Conservation (phyloP, 2,113 vertebrate genomes). For the Heptranchias perlo region DNA sequence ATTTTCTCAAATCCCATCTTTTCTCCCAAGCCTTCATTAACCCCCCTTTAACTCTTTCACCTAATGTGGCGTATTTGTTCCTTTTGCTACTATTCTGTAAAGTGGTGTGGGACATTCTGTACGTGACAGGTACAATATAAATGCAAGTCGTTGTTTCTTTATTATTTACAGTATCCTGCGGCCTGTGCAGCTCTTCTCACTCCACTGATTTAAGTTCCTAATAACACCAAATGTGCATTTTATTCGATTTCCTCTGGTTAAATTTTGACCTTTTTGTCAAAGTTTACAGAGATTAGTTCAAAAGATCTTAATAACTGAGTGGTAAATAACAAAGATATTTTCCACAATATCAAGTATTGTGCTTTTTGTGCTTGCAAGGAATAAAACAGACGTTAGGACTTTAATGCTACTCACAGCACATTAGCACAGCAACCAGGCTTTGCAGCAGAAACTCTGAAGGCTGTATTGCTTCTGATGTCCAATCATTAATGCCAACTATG, state of each 20-base stretch:
- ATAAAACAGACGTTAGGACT: neutral
- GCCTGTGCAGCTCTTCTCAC: neutral
- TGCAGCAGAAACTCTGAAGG: neutral
- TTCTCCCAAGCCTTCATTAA: neutral
- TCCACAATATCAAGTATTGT: neutral
- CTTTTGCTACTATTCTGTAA: neutral
- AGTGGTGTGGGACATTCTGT: neutral
- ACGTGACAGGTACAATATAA: neutral
- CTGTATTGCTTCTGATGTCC: neutral
- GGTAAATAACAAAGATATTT: neutral
- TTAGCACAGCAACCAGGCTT: neutral
- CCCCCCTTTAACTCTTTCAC: neutral
- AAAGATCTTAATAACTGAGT: neutral
- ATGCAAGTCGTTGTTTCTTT: neutral
- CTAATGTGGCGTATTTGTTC: neutral
- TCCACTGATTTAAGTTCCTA: neutral
- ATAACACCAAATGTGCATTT: neutral
- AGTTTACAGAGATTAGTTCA: neutral
- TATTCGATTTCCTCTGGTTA: constrained; percentile 7
- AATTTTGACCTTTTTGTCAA: neutral
- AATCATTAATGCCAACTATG: neutral
- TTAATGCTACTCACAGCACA: neutral
- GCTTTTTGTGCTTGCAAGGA: neutral
- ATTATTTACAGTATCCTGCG: neutral
- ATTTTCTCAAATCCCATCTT: neutral